A percentile compares a stretch with the other conserved stretches of the same genome.
These are phyloP conservation scores for Philotrypesis tridentata DNA, from an alignment of 1,140 invertebrate species.

Conservation along the genomic window DNA sequence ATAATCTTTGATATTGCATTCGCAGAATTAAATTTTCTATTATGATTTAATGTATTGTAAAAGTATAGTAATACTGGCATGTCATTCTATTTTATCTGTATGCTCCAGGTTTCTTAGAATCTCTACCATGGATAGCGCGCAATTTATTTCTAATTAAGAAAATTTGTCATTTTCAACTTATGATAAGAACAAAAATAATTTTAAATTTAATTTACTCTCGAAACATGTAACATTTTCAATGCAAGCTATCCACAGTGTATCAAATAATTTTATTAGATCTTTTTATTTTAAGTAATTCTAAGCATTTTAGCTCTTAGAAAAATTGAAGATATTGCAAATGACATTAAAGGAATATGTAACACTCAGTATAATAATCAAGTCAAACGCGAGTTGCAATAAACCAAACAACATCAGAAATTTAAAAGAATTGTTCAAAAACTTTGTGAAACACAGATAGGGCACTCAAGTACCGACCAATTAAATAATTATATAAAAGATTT, in stretches of 20 bases:
- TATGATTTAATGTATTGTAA: slow-evolving; percentile 4
- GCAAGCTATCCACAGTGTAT: slow-evolving; percentile 34
- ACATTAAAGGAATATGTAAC: background rate
- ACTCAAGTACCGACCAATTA: too few relatives aligned
- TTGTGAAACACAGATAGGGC: background rate
- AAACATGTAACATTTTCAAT: slow-evolving; percentile 22
- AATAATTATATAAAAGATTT: too few relatives aligned
- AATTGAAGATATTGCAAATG: slow-evolving; percentile 6
- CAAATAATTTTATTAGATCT: slow-evolving; percentile 10
- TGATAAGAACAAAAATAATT: slow-evolving; percentile 15
- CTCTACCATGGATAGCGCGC: slow-evolving; percentile 40
- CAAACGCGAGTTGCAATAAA: background rate
- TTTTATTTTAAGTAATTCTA: slow-evolving; percentile 12
- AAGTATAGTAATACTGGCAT: slow-evolving; percentile 41
- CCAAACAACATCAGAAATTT: slow-evolving; percentile 1
- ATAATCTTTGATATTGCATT: slow-evolving; percentile 22
- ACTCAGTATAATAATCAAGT: slow-evolving; percentile 20
- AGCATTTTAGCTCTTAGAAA: background rate
- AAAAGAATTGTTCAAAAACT: background rate
- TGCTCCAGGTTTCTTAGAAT: slow-evolving; percentile 22
- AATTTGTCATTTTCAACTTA: slow-evolving; percentile 6
- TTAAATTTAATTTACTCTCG: slow-evolving; percentile 23
- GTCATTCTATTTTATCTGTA: background rate
- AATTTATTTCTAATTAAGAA: slow-evolving; percentile 8
- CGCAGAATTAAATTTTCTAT: background rate